phyloP scores from a whole-genome alignment of 2,888 invertebrate genomes.

The Drosophila prostipennis region DNA sequence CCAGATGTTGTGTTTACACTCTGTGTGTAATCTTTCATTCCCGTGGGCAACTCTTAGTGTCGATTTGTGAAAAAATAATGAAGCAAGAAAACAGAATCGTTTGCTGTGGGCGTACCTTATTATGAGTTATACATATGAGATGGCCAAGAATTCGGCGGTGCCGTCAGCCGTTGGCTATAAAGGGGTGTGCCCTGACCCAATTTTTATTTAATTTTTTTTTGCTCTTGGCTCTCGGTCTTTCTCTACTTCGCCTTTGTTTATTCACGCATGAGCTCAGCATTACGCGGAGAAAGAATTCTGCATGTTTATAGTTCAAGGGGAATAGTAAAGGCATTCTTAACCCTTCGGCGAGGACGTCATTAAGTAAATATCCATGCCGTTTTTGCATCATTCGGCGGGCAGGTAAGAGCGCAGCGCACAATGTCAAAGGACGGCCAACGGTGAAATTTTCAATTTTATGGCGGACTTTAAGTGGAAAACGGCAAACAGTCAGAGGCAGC shows the following conservation, averaged over 20 bases:
- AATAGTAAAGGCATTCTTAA: slow-evolving; percentile 50
- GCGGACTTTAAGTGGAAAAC: slow-evolving; percentile 69
- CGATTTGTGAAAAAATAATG: slow-evolving; percentile 63
- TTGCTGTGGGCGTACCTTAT: slow-evolving; percentile 64
- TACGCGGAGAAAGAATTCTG: slow-evolving; percentile 29
- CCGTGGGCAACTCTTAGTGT: slow-evolving; percentile 45
- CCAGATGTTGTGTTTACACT: slow-evolving; percentile 13
- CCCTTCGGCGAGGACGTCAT: slow-evolving; percentile 38
- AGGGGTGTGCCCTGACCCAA: slow-evolving; percentile 75
- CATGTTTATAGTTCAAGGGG: slow-evolving; percentile 34
- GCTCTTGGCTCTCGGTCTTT: background rate
- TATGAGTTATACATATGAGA: slow-evolving; percentile 56
- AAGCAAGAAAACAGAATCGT: slow-evolving; percentile 50
- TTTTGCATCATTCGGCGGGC: slow-evolving; percentile 61
- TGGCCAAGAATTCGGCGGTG: slow-evolving; percentile 33
- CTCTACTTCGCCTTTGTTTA: slow-evolving; percentile 53
- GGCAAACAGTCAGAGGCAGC: slow-evolving; percentile 40
- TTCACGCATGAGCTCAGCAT: slow-evolving; percentile 66
- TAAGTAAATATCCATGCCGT: slow-evolving; percentile 31
- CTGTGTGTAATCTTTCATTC: slow-evolving; percentile 56
- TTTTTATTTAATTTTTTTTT: slow-evolving; percentile 32
- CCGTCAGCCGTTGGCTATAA: slow-evolving; percentile 56
- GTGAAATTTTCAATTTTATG: slow-evolving; percentile 68
- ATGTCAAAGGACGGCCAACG: slow-evolving; percentile 68
- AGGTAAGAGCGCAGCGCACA: slow-evolving; percentile 17